These are phyloP conservation scores for Acanthurus lineatus DNA, from an alignment of 2,797 vertebrate species.

Conservation along the genomic window DNA sequence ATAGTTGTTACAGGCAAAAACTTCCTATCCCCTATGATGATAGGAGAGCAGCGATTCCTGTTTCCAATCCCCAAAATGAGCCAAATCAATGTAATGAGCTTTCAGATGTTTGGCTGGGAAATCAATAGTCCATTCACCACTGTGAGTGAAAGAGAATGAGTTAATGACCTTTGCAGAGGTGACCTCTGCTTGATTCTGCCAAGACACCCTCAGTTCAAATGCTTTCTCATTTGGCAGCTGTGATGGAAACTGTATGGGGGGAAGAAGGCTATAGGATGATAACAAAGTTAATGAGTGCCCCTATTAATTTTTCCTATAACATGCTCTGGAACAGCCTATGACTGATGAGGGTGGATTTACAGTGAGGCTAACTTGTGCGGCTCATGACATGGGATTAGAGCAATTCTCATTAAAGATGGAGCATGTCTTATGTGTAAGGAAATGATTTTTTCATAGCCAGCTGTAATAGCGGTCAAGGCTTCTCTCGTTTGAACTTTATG, in stretches of 20 bases:
- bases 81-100: slow-evolving; percentile 46
- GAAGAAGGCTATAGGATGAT: not conserved
- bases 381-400: slow-evolving; percentile 34
- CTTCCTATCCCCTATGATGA: slow-evolving; percentile 35
- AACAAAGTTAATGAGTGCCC: slow-evolving; percentile 40
- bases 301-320: slow-evolving; percentile 38
- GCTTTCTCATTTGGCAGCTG: slow-evolving; percentile 31
- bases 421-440: slow-evolving; percentile 13
- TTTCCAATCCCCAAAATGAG: slow-evolving; percentile 54
- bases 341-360: slow-evolving; percentile 31
- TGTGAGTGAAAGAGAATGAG: slow-evolving; percentile 18
- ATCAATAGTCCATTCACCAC: slow-evolving; percentile 59
- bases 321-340: not conserved
- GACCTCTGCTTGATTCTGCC: slow-evolving; percentile 41
- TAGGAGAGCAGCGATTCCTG: slow-evolving; percentile 27
- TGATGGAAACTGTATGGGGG: not conserved
- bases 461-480: slow-evolving; percentile 23
- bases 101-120: slow-evolving; percentile 18
- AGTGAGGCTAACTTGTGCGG: slow-evolving; percentile 10
- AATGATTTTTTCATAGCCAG: slow-evolving; percentile 18
- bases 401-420: slow-evolving; percentile 39
- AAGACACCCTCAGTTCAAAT: not conserved
- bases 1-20: slow-evolving; percentile 26
- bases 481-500: slow-evolving; percentile 5
- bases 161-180: slow-evolving; percentile 49